A percentile compares a stretch with the other conserved stretches of the same genome.
These are phyloP conservation scores for Drosophila lacteicornis DNA, from an alignment of 1,140 invertebrate species.

Conservation along the genomic window DNA sequence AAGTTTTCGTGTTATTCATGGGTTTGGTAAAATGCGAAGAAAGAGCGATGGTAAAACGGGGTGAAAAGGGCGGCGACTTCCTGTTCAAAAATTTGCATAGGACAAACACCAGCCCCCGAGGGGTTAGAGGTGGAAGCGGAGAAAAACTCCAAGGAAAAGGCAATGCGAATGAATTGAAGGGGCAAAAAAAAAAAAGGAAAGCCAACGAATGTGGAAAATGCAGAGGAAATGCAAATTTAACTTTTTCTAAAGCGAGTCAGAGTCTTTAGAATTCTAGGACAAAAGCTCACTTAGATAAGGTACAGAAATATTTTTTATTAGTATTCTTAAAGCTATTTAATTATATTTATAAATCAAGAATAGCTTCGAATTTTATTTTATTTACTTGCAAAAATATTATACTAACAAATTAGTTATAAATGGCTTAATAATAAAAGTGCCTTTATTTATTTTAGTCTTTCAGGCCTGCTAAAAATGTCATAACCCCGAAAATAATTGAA, in stretches of 20 bases:
- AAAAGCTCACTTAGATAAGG: background rate
- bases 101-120: constrained; percentile 38
- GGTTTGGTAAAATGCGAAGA: constrained; percentile 3
- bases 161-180: constrained; percentile 52
- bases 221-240: constrained; percentile 15
- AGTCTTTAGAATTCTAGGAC: constrained; percentile 14
- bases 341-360: too few relatives aligned
- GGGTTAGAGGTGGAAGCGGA: background rate
- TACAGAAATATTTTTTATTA: background rate
- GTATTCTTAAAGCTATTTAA: too few relatives aligned
- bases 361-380: too few relatives aligned
- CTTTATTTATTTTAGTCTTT: background rate
- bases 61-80: constrained; percentile 3
- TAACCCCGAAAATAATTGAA: background rate
- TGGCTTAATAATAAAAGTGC: background rate
- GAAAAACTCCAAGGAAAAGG: constrained; percentile 15
- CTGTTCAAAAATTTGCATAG: constrained; percentile 67
- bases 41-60: background rate
- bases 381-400: background rate
- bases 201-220: constrained; percentile 11
- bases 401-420: background rate
- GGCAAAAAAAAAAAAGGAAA: constrained; percentile 9
- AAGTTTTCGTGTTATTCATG: background rate
- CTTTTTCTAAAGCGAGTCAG: constrained; percentile 11
- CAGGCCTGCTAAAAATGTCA: too few relatives aligned